Conservation (phyloP, 2,888 invertebrate species). For the Chelonus formosanus region DNA sequence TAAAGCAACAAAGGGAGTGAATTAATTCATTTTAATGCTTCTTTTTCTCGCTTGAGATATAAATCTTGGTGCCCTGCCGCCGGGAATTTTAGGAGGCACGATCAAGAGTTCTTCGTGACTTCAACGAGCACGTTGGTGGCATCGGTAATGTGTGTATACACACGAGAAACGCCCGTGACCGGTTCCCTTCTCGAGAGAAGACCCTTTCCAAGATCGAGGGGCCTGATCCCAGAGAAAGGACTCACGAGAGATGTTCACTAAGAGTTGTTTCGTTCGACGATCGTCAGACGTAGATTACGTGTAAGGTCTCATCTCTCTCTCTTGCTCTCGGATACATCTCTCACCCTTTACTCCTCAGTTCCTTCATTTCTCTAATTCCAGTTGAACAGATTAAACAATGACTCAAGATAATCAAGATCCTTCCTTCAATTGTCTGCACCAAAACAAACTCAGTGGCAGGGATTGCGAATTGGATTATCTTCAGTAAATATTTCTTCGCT, state of each 20-base stretch:
- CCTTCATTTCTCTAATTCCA: too few relatives aligned
- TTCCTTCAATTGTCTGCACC: too few relatives aligned
- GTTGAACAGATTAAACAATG: too few relatives aligned
- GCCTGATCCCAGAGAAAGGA: slow-evolving; percentile 18
- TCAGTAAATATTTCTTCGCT: too few relatives aligned
- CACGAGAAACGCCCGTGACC: slow-evolving; percentile 54
- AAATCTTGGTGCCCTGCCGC: slow-evolving; percentile 29
- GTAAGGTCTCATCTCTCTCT: too few relatives aligned
- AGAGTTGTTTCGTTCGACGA: slow-evolving; percentile 36
- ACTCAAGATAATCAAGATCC: too few relatives aligned
- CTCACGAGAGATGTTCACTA: neutral
- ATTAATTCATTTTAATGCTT: slow-evolving; percentile 32
- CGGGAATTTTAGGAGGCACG: slow-evolving; percentile 32
- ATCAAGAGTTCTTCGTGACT: slow-evolving; percentile 28
- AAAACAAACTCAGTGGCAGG: too few relatives aligned
- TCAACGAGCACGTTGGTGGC: slow-evolving; percentile 32
- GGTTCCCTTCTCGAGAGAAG: slow-evolving; percentile 46
- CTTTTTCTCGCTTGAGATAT: slow-evolving; percentile 23
- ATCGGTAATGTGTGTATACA: slow-evolving; percentile 39
- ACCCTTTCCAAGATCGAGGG: slow-evolving; percentile 31
- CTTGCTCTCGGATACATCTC: neutral
- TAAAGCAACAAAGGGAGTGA: slow-evolving; percentile 23
- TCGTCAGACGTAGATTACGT: slow-evolving; percentile 41
- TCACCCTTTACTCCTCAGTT: neutral
- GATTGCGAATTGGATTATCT: too few relatives aligned